phyloP scores from a whole-genome alignment of 1,140 invertebrate species.

The Drosophila santomea region DNA sequence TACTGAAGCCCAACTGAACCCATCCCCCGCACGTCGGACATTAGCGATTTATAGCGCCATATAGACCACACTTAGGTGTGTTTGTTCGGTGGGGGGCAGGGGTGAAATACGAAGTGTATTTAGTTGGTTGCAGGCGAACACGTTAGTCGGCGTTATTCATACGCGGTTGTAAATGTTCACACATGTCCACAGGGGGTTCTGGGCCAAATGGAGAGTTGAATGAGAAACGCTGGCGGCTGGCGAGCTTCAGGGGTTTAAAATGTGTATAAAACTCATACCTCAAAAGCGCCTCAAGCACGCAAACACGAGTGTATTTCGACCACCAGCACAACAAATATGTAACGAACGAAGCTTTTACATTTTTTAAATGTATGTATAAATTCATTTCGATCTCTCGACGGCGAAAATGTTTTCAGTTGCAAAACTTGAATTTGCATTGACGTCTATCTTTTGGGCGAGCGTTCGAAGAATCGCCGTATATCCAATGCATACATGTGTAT shows the following conservation, averaged over 20 bases:
- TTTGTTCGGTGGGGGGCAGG: background rate
- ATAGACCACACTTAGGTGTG: conserved; percentile 20
- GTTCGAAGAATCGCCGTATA: conserved; percentile 27
- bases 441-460: conserved; percentile 34
- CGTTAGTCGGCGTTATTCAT: conserved; percentile 37
- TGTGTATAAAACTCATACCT: conserved; percentile 34
- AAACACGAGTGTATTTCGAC: conserved; percentile 21
- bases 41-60: conserved; percentile 41
- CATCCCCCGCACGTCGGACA: conserved; percentile 5
- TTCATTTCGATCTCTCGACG: conserved; percentile 41
- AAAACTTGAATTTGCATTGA: conserved; percentile 57
- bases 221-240: background rate
- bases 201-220: conserved; percentile 9
- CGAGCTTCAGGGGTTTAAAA: conserved; percentile 54
- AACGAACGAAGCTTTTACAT: conserved; percentile 29
- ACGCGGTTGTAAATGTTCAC: conserved; percentile 39
- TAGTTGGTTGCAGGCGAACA: conserved; percentile 38
- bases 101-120: conserved; percentile 11
- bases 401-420: conserved; percentile 49
- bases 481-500: conserved; percentile 3
- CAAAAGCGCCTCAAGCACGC: conserved; percentile 23
- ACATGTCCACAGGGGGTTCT: conserved; percentile 11
- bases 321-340: conserved; percentile 37
- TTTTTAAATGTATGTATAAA: conserved; percentile 30
- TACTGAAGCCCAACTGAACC: background rate